Conservation (phyloP, 2,888 invertebrate species). For the Eumacrocentrus americanus region DNA sequence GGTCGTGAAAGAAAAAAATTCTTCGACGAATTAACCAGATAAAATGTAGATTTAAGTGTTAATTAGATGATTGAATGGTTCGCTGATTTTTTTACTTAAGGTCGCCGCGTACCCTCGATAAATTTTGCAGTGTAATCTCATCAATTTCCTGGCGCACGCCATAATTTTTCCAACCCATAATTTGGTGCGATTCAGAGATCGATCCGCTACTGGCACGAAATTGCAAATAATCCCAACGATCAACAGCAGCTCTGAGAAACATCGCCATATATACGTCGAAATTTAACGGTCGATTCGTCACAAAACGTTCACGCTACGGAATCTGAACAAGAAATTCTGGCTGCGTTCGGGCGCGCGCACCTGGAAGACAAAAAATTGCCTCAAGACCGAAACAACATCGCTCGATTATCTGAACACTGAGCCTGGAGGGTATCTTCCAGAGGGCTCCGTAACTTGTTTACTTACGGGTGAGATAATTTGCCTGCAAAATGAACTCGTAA, state of each 20-base stretch:
- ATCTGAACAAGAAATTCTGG: neutral
- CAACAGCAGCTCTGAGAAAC: neutral
- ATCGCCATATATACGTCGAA: neutral
- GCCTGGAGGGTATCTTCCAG: too few relatives aligned
- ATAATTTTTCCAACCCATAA: conserved; percentile 27
- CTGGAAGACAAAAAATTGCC: too few relatives aligned
- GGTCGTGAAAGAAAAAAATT: conserved; percentile 1
- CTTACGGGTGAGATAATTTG: conserved; percentile 7
- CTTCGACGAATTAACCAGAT: conserved; percentile 3
- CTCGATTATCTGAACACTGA: too few relatives aligned
- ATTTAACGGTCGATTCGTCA: conserved; percentile 17
- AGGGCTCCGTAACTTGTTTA: conserved; percentile 6
- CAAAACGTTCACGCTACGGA: neutral
- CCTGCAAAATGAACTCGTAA: conserved; percentile 8
- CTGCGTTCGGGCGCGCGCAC: neutral
- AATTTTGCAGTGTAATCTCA: conserved; percentile 22
- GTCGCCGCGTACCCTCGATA: conserved; percentile 18
- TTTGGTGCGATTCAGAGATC: conserved; percentile 26
- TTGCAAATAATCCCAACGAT: neutral
- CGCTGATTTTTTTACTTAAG: neutral
- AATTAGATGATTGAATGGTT: conserved; percentile 2
- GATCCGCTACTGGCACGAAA: neutral
- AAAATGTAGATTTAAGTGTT: conserved; percentile 4
- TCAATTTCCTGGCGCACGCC: conserved; percentile 26
- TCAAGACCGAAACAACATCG: too few relatives aligned